These are phyloP conservation scores for Pollenia angustigena DNA, from an alignment of 2,888 invertebrate genomes.

Conservation along the genomic window DNA sequence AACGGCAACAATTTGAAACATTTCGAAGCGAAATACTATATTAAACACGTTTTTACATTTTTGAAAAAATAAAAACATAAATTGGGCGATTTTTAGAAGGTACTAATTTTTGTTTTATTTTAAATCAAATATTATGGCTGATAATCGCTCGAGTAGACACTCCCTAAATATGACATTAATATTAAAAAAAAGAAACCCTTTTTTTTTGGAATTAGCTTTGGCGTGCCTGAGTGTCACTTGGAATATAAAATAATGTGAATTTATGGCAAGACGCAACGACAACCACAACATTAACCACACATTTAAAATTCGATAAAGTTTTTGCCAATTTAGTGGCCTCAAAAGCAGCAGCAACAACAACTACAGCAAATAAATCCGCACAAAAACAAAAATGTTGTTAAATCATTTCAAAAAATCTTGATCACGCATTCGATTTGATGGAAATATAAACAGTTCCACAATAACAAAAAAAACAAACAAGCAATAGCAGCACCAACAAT, in stretches of 20 bases:
- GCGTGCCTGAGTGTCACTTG: slow-evolving; percentile 59
- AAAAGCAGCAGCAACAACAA: slow-evolving; percentile 38
- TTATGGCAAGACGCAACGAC: slow-evolving; percentile 47
- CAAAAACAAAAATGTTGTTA: slow-evolving; percentile 64
- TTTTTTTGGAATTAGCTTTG: slow-evolving; percentile 31
- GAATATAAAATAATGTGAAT: slow-evolving; percentile 61
- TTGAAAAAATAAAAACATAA: slow-evolving; percentile 10
- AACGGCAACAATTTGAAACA: slow-evolving; percentile 19
- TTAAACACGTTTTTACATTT: slow-evolving; percentile 28
- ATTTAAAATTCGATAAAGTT: slow-evolving; percentile 55
- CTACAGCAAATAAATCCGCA: slow-evolving; percentile 40
- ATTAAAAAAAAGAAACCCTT: slow-evolving; percentile 46
- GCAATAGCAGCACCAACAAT: slow-evolving; percentile 14
- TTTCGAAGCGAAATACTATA: slow-evolving; percentile 14
- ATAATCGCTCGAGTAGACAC: slow-evolving; percentile 57
- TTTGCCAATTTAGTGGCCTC: slow-evolving; percentile 69
- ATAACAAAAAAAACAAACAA: slow-evolving; percentile 47
- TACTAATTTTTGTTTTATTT: slow-evolving; percentile 1
- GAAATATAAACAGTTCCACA: slow-evolving; percentile 71
- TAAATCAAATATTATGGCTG: slow-evolving; percentile 36
- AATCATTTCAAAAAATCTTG: slow-evolving; percentile 71
- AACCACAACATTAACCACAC: slow-evolving; percentile 14
- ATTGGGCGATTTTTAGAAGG: slow-evolving; percentile 36
- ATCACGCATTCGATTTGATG: slow-evolving; percentile 71
- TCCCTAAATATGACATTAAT: slow-evolving; percentile 65